These are phyloP conservation scores for Araneus ventricosus DNA, from an alignment of 1,140 invertebrate species.

Conservation along the genomic window DNA sequence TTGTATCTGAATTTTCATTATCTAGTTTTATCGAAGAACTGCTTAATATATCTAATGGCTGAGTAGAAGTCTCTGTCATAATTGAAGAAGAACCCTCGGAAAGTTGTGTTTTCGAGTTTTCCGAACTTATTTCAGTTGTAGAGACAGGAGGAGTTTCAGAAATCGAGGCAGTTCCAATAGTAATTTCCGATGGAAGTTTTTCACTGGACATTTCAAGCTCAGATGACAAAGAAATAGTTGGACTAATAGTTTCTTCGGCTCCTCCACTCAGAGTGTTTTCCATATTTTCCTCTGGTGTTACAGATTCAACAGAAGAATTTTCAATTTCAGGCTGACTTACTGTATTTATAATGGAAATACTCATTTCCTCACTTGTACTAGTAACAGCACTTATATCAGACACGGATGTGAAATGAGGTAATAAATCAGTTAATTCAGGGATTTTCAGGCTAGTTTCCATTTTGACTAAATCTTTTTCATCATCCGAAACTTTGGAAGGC, in stretches of 20 bases:
- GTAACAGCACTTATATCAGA: neutral
- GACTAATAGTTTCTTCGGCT: neutral
- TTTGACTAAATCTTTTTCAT: neutral
- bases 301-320: neutral
- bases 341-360: neutral
- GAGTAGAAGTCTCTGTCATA: neutral
- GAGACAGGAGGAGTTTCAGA: neutral
- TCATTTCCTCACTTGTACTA: neutral
- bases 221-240: neutral
- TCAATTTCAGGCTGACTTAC: neutral
- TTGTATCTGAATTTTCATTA: neutral
- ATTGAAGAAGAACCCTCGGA: neutral
- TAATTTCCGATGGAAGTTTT: neutral
- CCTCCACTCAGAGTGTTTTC: no score
- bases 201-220: neutral
- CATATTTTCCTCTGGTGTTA: neutral
- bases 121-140: neutral
- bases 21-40: neutral
- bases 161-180: neutral
- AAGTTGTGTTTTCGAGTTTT: neutral
- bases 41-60: neutral
- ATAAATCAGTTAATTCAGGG: constrained; percentile 52
- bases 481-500: neutral
- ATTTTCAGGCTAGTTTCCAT: constrained; percentile 52
- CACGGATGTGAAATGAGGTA: neutral